Evolutionary conservation across 2,113 vertebrate species (phyloP).

Genomic region (Ranitomeya variabilis): DNA sequence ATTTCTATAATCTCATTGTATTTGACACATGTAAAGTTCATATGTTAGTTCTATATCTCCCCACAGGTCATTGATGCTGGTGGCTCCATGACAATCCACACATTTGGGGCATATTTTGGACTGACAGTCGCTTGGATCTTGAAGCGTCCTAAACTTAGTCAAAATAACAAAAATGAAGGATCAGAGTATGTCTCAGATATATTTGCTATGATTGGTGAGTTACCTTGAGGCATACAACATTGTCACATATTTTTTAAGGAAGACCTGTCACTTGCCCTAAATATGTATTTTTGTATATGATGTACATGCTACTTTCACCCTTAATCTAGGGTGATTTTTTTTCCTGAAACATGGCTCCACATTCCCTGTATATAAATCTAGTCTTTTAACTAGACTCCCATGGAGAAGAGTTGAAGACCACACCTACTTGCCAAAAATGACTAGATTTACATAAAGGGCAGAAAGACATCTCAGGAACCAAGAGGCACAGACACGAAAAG

Average conservation of each 20-base stretch:
- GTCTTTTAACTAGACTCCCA: too few relatives aligned
- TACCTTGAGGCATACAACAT: background rate
- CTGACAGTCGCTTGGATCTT: conserved; percentile 87
- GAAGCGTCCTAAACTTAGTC: conserved; percentile 83
- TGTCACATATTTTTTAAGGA: background rate
- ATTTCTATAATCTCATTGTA: background rate
- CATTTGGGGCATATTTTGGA: conserved; percentile 93
- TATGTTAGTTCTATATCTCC: background rate
- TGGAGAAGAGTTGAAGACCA: too few relatives aligned
- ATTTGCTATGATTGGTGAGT: conserved; percentile 94
- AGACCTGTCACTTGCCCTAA: too few relatives aligned
- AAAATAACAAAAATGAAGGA: conserved; percentile 80
- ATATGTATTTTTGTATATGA: too few relatives aligned
- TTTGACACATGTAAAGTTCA: background rate
- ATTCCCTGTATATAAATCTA: too few relatives aligned
- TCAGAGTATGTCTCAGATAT: conserved; percentile 88
- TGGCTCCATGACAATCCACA: conserved; percentile 95
- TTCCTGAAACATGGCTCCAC: too few relatives aligned
- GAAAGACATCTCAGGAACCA: too few relatives aligned
- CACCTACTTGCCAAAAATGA: too few relatives aligned
- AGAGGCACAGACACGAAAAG: background rate
- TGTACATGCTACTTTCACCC: too few relatives aligned
- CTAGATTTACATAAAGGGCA: too few relatives aligned
- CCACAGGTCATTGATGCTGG: conserved; percentile 88
- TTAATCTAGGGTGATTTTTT: too few relatives aligned